phyloP scores from a whole-genome alignment of 2,797 vertebrate species.

The Oceanodroma leucorhoa region DNA sequence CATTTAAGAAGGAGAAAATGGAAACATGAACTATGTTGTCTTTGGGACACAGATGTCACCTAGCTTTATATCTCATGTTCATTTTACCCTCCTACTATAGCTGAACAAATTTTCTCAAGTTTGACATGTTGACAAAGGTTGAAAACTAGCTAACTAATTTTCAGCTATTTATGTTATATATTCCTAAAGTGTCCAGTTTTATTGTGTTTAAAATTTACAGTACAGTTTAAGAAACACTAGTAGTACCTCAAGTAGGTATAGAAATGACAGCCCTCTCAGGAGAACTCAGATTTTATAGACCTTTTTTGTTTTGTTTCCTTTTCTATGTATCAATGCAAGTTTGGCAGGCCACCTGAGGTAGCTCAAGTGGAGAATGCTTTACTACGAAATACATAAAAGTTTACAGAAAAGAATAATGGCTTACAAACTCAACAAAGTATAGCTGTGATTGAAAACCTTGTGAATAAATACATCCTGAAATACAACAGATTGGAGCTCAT shows the following conservation, averaged over 20 bases:
- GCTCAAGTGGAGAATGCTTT: background rate
- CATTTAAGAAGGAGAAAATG: background rate
- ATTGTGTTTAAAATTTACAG: background rate
- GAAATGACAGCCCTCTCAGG: background rate
- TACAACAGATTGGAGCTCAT: background rate
- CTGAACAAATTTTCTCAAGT: background rate
- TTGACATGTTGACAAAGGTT: background rate
- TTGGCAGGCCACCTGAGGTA: background rate
- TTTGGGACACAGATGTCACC: background rate
- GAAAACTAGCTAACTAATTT: background rate
- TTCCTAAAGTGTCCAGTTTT: background rate
- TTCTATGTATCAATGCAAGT: background rate
- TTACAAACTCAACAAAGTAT: background rate
- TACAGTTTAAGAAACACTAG: background rate
- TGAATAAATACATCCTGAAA: background rate
- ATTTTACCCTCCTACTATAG: background rate
- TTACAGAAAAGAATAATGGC: background rate
- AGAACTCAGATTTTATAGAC: background rate
- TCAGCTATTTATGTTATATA: background rate
- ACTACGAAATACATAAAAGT: background rate
- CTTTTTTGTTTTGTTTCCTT: background rate
- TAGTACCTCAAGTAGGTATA: background rate
- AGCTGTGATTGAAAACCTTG: background rate
- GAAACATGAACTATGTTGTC: background rate
- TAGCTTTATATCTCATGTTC: background rate